Base-by-base conservation (phyloP, 2,797 vertebrate genomes). In the Perdix hodgsoniae region DNA sequence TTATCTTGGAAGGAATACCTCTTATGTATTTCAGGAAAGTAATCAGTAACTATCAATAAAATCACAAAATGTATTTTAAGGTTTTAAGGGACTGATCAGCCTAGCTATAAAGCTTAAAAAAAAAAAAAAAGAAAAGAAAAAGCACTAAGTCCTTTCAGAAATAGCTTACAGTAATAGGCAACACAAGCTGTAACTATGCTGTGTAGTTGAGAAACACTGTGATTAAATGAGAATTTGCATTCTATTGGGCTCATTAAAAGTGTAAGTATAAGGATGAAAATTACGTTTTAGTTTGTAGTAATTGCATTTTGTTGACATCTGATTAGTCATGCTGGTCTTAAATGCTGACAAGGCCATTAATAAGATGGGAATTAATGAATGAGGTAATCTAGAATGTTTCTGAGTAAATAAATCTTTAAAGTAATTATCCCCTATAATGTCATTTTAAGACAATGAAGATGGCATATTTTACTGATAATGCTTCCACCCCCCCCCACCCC, bases 261-360 rank as follows among this genome's bases (percentile, higher is more conserved):
- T 50, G 52, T 52, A 63, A 82, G 47, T 69, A 66, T 78, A 94
- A 94, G 70, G 74, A 73, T 52, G 56, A 90, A 95, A 92, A 95
- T 94, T 80, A 85, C 78, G 83, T 95, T 94, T 86, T 57, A 70
- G 47, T 81, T 89, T 83, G 45, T 77, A 89, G 82, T 91, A 96
- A 96, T 79, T 94, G 83, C 78, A 66, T 95, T 95, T 93, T 95
- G 83, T 92, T 96, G 94, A 82, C 79, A 86, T 88, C 67, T 77
- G 91, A 95, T 96, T 94, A 96, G 74, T 94, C 88, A 95, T 37
- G 39, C 75, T 83, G 86, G 35, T 87, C 90, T 93, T 86, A 93
- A 96, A 91, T 74, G 61, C 52, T 85, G 64, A 79, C 64, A 86
- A 93, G 76, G 23, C 57, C 74, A 93, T 93, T 88, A 95, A 93